Percentiles rank a stretch among this genome's conserved stretches.
Conservation (phyloP, 1,140 invertebrate species). For the Bacillus rossius region DNA sequence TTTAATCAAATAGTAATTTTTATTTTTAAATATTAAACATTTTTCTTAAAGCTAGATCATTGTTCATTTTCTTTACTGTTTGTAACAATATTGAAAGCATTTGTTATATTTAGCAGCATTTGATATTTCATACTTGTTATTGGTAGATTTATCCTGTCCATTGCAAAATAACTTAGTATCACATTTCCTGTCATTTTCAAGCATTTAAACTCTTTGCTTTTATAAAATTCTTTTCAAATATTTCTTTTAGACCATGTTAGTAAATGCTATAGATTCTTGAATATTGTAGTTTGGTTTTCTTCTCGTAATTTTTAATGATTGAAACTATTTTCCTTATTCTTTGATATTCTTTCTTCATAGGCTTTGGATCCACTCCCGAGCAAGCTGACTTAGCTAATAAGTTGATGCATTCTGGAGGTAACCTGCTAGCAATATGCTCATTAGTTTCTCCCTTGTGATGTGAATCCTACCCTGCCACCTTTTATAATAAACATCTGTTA, state of each 20-base stretch:
- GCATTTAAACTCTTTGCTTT: slow-evolving; percentile 7
- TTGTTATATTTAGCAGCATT: too few relatives aligned
- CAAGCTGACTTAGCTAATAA: slow-evolving; percentile 77
- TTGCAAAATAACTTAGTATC: too few relatives aligned
- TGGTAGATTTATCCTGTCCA: too few relatives aligned
- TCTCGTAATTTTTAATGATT: too few relatives aligned
- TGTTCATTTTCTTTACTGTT: too few relatives aligned
- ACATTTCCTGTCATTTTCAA: neutral
- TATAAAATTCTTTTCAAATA: too few relatives aligned
- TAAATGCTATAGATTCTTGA: neutral
- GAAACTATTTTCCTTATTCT: neutral
- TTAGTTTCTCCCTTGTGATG: neutral
- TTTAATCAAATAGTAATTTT: too few relatives aligned
- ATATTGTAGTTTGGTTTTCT: slow-evolving; percentile 9
- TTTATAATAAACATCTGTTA: neutral
- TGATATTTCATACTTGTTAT: too few relatives aligned
- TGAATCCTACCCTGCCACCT: neutral
- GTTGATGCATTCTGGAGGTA: slow-evolving; percentile 79
- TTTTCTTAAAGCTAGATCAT: too few relatives aligned
- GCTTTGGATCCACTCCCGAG: slow-evolving; percentile 67
- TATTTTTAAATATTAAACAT: too few relatives aligned
- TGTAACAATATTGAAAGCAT: too few relatives aligned
- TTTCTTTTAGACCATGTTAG: too few relatives aligned
- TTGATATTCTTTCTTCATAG: slow-evolving; percentile 41
- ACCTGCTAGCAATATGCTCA: slow-evolving; percentile 11